phyloP scores from a whole-genome alignment of 2,888 invertebrate genomes.

The Drosophila suboccidentalis region DNA sequence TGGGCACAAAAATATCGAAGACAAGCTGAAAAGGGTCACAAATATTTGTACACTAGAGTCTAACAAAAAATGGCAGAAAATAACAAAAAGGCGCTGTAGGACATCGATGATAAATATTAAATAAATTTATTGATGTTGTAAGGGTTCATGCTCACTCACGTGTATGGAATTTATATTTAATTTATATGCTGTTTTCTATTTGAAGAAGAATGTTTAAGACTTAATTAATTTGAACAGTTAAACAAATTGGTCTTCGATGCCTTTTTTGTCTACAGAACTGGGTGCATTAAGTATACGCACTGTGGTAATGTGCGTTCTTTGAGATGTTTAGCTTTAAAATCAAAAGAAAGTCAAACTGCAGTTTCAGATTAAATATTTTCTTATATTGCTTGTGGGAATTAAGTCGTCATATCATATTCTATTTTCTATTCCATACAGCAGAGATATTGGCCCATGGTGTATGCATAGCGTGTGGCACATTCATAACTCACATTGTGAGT shows the following conservation, averaged over 20 bases:
- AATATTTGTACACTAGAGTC: conserved; percentile 10
- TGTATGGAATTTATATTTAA: not conserved
- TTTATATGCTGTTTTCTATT: not conserved
- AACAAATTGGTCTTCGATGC: not conserved
- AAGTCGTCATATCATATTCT: conserved; percentile 4
- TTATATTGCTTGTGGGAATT: conserved; percentile 5
- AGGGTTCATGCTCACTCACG: not conserved
- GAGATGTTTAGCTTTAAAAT: not conserved
- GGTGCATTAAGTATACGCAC: not conserved
- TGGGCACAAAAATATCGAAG: conserved; percentile 7
- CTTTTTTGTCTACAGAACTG: no score
- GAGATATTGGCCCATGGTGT: conserved; percentile 41
- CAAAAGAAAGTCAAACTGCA: not conserved
- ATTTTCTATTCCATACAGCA: conserved; percentile 10
- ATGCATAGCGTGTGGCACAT: conserved; percentile 58
- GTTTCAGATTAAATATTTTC: not conserved
- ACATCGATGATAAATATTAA: conserved; percentile 22
- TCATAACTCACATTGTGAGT: conserved; percentile 43
- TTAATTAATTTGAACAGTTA: not conserved
- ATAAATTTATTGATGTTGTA: conserved; percentile 21
- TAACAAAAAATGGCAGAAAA: not conserved
- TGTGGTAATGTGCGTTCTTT: not conserved
- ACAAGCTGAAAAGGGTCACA: conserved; percentile 28
- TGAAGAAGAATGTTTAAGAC: not conserved
- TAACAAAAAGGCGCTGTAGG: not conserved